Percentiles rank a stretch among this genome's conserved stretches.
Evolutionary conservation across 2,888 invertebrate genomes (phyloP).

Genomic region (Orgyia antiqua): DNA sequence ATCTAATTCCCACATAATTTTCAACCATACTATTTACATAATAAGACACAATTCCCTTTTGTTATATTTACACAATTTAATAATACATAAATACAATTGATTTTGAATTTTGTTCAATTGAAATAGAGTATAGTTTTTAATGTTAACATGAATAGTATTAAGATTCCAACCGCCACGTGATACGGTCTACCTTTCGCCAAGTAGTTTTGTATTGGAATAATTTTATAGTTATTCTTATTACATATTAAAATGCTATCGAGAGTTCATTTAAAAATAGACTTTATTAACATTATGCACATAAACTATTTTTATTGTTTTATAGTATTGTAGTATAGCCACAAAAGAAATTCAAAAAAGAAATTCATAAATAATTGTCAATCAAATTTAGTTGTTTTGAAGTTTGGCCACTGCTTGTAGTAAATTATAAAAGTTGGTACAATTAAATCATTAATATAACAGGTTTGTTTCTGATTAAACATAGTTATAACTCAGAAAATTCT

Average conservation of each 20-base stretch:
- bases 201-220: conserved; percentile 73
- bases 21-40: conserved; percentile 8
- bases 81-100: conserved; percentile 13
- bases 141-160: conserved; percentile 39
- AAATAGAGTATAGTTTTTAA: conserved; percentile 33
- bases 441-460: conserved; percentile 25
- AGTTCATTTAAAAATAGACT: conserved; percentile 29
- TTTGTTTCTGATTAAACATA: conserved; percentile 23
- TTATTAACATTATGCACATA: conserved; percentile 8
- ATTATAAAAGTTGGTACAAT: conserved; percentile 4
- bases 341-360: too few relatives aligned
- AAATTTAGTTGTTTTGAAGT: conserved; percentile 23
- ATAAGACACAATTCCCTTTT: conserved; percentile 16
- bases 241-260: conserved; percentile 59
- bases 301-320: conserved; percentile 4
- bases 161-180: conserved; percentile 64
- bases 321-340: conserved; percentile 11
- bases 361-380: conserved; percentile 30
- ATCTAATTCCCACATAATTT: conserved; percentile 21
- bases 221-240: conserved; percentile 76
- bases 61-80: conserved; percentile 6
- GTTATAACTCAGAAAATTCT: too few relatives aligned
- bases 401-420: conserved; percentile 21
- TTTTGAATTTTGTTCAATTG: conserved; percentile 26
- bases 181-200: conserved; percentile 70